phyloP scores from a whole-genome alignment of 1,140 invertebrate species.

The Chironomus striatipennis region DNA sequence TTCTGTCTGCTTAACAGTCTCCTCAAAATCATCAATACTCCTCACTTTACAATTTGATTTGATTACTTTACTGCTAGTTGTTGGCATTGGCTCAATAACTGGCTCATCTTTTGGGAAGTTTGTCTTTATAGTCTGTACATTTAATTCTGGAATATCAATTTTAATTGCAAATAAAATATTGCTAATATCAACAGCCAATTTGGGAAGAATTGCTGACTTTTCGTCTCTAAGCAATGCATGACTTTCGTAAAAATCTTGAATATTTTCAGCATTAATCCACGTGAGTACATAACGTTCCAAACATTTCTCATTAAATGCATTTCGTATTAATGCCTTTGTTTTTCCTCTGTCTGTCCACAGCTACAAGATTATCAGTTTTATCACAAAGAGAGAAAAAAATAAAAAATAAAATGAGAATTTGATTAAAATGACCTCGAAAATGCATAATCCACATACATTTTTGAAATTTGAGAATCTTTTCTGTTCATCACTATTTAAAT shows the following conservation, averaged over 20 bases:
- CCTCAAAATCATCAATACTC: slow-evolving; percentile 3
- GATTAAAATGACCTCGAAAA: not conserved
- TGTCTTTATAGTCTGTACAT: not conserved
- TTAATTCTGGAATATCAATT: not conserved
- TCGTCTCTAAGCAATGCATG: not conserved
- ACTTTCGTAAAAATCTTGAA: not conserved
- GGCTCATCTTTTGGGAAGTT: not conserved
- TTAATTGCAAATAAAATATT: not conserved
- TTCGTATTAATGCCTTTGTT: slow-evolving; percentile 4
- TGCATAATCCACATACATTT: not conserved
- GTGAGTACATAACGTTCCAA: not conserved
- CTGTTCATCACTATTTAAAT: not conserved
- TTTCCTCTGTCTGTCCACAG: not conserved
- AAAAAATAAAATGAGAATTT: not conserved
- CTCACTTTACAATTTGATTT: not conserved
- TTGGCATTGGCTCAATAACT: not conserved
- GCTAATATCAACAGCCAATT: not conserved
- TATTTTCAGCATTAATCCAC: not conserved
- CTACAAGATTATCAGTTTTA: not conserved
- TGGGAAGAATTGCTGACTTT: slow-evolving; percentile 4
- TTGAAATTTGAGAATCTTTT: slow-evolving; percentile 17
- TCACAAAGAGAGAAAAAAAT: not conserved
- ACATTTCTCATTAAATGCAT: not conserved
- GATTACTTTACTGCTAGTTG: not conserved
- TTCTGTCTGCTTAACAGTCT: not conserved